These are phyloP conservation scores for Eretmochelys imbricata DNA, from an alignment of 2,113 vertebrate genomes.

Conservation along the genomic window DNA sequence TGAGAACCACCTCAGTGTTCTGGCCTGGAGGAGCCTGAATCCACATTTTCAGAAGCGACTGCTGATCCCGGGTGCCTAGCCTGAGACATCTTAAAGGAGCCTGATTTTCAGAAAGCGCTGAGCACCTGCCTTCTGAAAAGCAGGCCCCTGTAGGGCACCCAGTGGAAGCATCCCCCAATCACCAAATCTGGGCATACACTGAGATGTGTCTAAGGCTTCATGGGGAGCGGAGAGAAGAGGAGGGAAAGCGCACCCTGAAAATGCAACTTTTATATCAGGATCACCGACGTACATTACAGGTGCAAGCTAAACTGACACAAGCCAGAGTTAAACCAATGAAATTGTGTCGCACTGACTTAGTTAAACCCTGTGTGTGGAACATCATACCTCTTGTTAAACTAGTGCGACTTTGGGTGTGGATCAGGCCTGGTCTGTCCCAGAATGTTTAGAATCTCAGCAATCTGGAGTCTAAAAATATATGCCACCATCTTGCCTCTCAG, in stretches of 20 bases:
- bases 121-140: neutral
- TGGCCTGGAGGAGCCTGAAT: neutral
- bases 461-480: neutral
- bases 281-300: neutral
- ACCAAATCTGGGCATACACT: neutral
- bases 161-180: neutral
- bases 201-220: neutral
- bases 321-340: neutral
- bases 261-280: neutral
- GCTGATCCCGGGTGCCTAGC: neutral
- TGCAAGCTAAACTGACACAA: neutral
- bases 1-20: neutral
- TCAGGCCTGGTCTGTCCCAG: neutral
- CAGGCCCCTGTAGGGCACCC: neutral
- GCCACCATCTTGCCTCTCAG: neutral
- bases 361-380: neutral
- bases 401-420: neutral
- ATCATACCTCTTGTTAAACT: neutral
- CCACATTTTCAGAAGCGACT: neutral
- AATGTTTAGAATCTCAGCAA: neutral
- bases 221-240: neutral
- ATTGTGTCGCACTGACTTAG: neutral
- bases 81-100: neutral
- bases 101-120: neutral
- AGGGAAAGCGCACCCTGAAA: neutral